phyloP scores from a whole-genome alignment of 2,797 vertebrate species.

The Trichosurus vulpecula region DNA sequence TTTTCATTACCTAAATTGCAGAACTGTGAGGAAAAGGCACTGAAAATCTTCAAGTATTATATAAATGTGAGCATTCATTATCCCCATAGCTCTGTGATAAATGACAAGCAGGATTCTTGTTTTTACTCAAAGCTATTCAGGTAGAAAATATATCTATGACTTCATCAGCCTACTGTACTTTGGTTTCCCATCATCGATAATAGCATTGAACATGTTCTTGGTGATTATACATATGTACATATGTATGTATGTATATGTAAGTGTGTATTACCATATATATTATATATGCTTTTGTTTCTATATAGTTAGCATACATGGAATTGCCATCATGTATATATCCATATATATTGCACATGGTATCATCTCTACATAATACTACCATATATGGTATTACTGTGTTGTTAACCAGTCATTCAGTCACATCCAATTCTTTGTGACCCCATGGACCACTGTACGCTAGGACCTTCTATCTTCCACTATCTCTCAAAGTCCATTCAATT shows the following conservation, averaged over 20 bases:
- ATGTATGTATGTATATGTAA: not conserved
- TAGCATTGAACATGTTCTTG: slow-evolving; percentile 31
- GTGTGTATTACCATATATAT: not conserved
- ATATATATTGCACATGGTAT: slow-evolving; percentile 26
- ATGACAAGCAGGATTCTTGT: not conserved
- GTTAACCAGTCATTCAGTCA: not conserved
- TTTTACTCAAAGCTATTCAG: slow-evolving; percentile 31
- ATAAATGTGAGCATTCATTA: not conserved
- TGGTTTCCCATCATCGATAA: slow-evolving; percentile 28
- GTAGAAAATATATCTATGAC: slow-evolving; percentile 40
- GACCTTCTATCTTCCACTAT: not conserved
- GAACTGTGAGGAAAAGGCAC: not conserved
- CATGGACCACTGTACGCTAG: not conserved
- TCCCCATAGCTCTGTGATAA: not conserved
- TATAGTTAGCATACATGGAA: not conserved
- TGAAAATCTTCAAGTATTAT: not conserved
- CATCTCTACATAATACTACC: slow-evolving; percentile 25
- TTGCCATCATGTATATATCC: not conserved
- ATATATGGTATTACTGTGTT: not conserved
- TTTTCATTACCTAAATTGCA: not conserved
- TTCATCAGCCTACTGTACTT: not conserved
- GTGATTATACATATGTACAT: slow-evolving; percentile 5
- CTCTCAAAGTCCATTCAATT: not conserved
- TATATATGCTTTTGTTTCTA: slow-evolving; percentile 40
- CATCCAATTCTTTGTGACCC: not conserved